Conservation (phyloP, 2,113 vertebrate genomes). For the Anarhynchus alexandrinus region DNA sequence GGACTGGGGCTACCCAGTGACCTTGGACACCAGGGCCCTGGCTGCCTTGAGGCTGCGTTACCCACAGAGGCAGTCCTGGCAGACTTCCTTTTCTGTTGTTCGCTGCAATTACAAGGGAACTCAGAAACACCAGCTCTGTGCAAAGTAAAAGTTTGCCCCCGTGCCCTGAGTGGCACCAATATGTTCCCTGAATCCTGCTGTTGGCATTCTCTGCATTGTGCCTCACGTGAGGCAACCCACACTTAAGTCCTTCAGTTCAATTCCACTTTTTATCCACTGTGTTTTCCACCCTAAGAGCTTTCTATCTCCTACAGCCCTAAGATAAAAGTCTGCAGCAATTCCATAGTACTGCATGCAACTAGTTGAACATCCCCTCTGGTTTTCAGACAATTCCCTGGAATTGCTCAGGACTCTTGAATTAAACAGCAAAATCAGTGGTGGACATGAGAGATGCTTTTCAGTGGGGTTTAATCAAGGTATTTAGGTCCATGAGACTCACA, state of each 20-base stretch:
- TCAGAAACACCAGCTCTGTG: background rate
- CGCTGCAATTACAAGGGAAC: background rate
- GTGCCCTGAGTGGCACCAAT: background rate
- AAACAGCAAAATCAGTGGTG: background rate
- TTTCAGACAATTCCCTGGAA: background rate
- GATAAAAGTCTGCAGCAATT: background rate
- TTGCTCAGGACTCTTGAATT: background rate
- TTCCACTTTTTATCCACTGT: background rate
- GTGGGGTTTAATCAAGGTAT: background rate
- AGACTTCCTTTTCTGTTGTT: background rate
- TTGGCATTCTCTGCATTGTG: background rate
- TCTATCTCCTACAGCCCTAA: background rate
- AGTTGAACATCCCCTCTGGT: background rate
- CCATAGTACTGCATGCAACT: background rate
- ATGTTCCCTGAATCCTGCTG: background rate
- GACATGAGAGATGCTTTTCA: background rate
- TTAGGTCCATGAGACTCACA: background rate
- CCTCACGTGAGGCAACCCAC: background rate
- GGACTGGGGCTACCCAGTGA: background rate
- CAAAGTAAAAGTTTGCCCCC: background rate
- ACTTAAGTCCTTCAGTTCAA: background rate
- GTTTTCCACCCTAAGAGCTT: background rate
- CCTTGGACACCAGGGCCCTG: rapidly evolving
- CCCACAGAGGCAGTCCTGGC: background rate
- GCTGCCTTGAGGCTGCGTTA: background rate